phyloP scores from a whole-genome alignment of 1,140 invertebrate genomes.

The Monomorium pharaonis region DNA sequence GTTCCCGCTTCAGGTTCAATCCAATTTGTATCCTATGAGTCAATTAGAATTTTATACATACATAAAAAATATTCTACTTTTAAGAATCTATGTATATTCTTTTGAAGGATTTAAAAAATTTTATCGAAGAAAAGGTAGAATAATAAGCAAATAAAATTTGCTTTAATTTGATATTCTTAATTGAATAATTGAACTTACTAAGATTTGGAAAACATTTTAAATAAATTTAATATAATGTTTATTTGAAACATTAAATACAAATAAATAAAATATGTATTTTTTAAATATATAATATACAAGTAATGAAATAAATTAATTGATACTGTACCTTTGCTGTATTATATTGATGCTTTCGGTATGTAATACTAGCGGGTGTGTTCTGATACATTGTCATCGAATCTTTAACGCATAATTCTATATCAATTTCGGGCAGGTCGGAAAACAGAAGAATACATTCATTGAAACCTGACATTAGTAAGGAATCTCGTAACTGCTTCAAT shows the following conservation, averaged over 20 bases:
- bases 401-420: slow-evolving; percentile 96
- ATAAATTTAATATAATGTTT: too few relatives aligned
- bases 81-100: too few relatives aligned
- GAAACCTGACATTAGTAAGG: slow-evolving; percentile 95
- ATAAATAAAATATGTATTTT: too few relatives aligned
- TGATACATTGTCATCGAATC: slow-evolving; percentile 95
- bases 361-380: slow-evolving; percentile 94
- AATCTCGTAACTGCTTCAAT: slow-evolving; percentile 93
- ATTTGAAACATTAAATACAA: too few relatives aligned
- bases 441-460: slow-evolving; percentile 99
- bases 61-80: too few relatives aligned
- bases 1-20: slow-evolving; percentile 80
- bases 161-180: too few relatives aligned
- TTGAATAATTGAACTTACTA: too few relatives aligned
- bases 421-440: slow-evolving; percentile 98
- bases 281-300: slow-evolving; percentile 4
- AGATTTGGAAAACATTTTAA: too few relatives aligned
- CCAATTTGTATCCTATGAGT: slow-evolving; percentile 89
- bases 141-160: too few relatives aligned
- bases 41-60: background rate
- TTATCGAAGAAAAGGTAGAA: too few relatives aligned
- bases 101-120: too few relatives aligned
- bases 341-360: slow-evolving; percentile 92
- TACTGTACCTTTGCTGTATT: slow-evolving; percentile 78
- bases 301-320: slow-evolving; percentile 26